Evolutionary conservation across 1,140 invertebrate genomes (phyloP), one percentile per base, ranked within the genome.

Genomic region (Drosophila grimshawi): DNA sequence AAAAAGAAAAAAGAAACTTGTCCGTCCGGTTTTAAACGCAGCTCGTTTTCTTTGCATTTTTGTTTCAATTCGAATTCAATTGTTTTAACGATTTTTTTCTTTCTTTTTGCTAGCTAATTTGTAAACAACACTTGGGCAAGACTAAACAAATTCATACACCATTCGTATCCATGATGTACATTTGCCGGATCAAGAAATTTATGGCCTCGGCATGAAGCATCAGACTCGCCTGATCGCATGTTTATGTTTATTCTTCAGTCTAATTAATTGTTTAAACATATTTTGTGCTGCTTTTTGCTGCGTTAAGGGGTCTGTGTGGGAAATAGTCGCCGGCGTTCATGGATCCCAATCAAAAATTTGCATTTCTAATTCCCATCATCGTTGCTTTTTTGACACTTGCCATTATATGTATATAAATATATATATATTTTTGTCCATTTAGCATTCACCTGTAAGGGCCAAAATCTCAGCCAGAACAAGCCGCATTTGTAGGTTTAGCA

Each of bases 181-280:
- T 72, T 66, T 48, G 55, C 39, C 7, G 32, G 53, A 4, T 19
- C 56, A 3, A 11, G 32, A 52, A 68, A 86, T 71, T 78, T 78
- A 76, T 82, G 70, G 64, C 39, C 63, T 49, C 45, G 46, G 52
- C 27, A 48, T 63, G 51, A 46, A 60, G 49, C 63, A 43, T 39
- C 2, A 39, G 37, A 0, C 7, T 39, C 39, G 30, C 45, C 48
- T 19, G 32, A 45, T 56, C 30, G 57, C 65, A 29, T 63, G 64
- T 79, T 78, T 79, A 71, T 89, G 78, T 89, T 89, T 89, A 89
- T 43, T 43, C 66, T 77, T 64, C 57, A 78, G 65, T 46, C 80
- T 71, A 89, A 89, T 89, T 85, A 81, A 89, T 85, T 89, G 81
- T 89, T 85, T 89, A 89, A 89, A 89, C 80, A 89, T 80, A 59